Evolutionary conservation across 2,888 invertebrate genomes (phyloP).

Genomic region (Chrysina gloriosa): DNA sequence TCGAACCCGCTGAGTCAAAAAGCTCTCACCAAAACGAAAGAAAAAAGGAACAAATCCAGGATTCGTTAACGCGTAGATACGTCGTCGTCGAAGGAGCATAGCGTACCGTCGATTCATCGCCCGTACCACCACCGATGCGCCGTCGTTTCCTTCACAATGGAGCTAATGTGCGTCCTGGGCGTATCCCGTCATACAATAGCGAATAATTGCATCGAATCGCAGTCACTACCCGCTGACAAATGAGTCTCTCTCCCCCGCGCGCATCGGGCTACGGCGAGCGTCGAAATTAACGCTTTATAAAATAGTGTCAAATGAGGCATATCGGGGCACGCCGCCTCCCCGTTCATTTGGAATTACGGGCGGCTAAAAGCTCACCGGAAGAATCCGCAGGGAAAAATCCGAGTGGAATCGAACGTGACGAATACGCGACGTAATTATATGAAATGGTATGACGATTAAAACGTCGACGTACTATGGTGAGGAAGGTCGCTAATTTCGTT

Average conservation of each 20-base stretch:
- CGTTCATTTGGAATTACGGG: no score
- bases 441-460: not conserved
- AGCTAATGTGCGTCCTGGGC: slow-evolving; percentile 56
- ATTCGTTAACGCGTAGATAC: slow-evolving; percentile 1
- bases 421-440: not conserved
- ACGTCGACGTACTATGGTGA: not conserved
- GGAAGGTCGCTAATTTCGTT: not conserved
- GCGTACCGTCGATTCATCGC: slow-evolving; percentile 26
- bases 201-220: slow-evolving; percentile 59
- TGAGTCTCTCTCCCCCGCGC: slow-evolving; percentile 46
- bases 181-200: slow-evolving; percentile 55
- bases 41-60: no score
- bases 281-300: slow-evolving; percentile 55
- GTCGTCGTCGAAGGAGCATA: slow-evolving; percentile 4
- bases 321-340: slow-evolving; percentile 16
- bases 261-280: slow-evolving; percentile 42
- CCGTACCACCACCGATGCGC: slow-evolving; percentile 30
- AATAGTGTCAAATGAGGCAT: slow-evolving; percentile 50
- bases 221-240: slow-evolving; percentile 54
- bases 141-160: slow-evolving; percentile 53
- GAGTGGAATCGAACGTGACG: not conserved
- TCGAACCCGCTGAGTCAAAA: no score
- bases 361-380: not conserved
- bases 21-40: no score
- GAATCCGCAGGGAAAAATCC: not conserved